Percentiles rank a stretch among this genome's conserved stretches.
phyloP scores from a whole-genome alignment of 2,888 invertebrate genomes.

The Diloba caeruleocephala region DNA sequence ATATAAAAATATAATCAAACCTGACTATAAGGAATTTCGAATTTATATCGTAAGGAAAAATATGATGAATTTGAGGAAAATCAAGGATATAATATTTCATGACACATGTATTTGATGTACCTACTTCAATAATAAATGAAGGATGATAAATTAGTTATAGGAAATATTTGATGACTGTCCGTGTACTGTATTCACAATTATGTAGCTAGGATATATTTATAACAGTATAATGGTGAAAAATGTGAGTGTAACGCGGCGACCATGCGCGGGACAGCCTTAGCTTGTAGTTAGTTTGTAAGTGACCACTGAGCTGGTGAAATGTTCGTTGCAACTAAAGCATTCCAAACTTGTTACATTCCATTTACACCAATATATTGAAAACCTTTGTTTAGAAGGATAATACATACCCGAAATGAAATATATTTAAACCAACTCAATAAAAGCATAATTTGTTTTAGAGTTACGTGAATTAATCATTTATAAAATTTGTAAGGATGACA shows the following conservation, averaged over 20 bases:
- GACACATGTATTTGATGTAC: not conserved
- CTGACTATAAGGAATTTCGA: constrained; percentile 43
- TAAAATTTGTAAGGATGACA: no score
- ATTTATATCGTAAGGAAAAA: constrained; percentile 26
- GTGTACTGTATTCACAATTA: constrained; percentile 26
- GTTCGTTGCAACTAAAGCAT: constrained; percentile 1
- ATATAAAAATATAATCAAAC: constrained; percentile 25
- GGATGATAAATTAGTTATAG: not conserved
- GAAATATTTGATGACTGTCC: constrained; percentile 5
- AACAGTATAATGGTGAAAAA: not conserved
- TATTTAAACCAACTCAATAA: no score
- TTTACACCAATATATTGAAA: not conserved
- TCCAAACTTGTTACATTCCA: constrained; percentile 21
- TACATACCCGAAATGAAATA: not conserved
- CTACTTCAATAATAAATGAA: constrained; percentile 3
- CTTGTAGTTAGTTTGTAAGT: constrained; percentile 12
- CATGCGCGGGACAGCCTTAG: not conserved
- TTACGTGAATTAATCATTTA: no score
- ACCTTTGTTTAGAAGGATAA: not conserved
- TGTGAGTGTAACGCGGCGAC: not conserved
- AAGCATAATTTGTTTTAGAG: no score
- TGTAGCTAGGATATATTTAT: constrained; percentile 36
- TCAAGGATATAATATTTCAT: constrained; percentile 18
- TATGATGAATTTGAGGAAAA: constrained; percentile 17
- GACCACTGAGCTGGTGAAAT: constrained; percentile 13